These are phyloP conservation scores for Cotesia vestalis DNA, from an alignment of 1,140 invertebrate species.

Conservation along the genomic window DNA sequence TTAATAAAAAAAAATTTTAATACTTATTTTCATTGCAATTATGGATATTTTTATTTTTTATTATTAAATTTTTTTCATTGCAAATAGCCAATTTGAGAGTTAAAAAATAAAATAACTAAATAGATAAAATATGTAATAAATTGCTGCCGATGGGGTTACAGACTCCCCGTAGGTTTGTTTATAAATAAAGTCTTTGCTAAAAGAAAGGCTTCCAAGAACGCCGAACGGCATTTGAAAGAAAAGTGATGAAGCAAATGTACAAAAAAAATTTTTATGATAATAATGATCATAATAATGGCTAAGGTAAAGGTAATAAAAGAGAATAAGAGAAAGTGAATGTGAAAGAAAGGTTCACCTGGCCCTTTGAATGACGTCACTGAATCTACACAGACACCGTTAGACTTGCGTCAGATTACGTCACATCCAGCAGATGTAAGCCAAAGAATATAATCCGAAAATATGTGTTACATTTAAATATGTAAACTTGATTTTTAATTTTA, in stretches of 20 bases:
- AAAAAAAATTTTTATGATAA: slow-evolving; percentile 29
- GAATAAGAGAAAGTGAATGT: neutral
- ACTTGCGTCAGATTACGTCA: slow-evolving; percentile 52
- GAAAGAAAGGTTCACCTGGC: slow-evolving; percentile 29
- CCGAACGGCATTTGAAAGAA: slow-evolving; percentile 40
- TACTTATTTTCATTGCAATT: no score
- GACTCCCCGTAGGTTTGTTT: slow-evolving; percentile 50
- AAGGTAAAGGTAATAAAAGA: slow-evolving; percentile 38
- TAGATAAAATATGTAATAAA: slow-evolving; percentile 41
- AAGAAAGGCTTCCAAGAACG: slow-evolving; percentile 25
- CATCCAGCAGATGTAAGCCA: slow-evolving; percentile 41
- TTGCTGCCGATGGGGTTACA: slow-evolving; percentile 40
- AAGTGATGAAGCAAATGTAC: slow-evolving; percentile 14
- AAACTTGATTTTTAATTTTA: neutral
- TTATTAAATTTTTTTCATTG: no score
- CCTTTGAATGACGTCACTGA: slow-evolving; percentile 44
- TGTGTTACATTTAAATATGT: slow-evolving; percentile 4
- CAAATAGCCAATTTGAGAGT: neutral
- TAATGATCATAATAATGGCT: neutral
- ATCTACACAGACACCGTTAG: slow-evolving; percentile 49
- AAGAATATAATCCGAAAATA: neutral
- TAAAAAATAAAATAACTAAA: slow-evolving; percentile 24
- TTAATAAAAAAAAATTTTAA: no score
- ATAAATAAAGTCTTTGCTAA: slow-evolving; percentile 44
- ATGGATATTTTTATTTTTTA: no score